Conservation (phyloP, 2,888 invertebrate species). For the Erebia palarica region DNA sequence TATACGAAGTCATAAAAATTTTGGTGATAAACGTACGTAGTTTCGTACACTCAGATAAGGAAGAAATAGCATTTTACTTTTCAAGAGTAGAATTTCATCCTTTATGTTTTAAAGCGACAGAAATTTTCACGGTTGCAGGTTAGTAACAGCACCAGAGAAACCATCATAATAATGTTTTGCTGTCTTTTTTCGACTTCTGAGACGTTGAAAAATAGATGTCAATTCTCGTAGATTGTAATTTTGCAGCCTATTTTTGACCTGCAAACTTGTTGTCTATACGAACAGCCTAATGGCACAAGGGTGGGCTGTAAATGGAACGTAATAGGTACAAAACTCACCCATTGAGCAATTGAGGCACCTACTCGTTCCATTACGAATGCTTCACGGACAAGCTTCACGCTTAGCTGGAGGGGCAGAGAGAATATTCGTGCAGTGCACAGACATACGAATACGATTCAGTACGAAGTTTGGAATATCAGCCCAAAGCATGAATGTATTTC, state of each 20-base stretch:
- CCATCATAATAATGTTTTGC: too few relatives aligned
- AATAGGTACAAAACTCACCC: background rate
- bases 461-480: background rate
- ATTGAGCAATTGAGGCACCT: slow-evolving; percentile 1
- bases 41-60: slow-evolving; percentile 9
- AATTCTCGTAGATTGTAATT: too few relatives aligned
- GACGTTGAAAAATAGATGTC: too few relatives aligned
- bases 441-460: background rate
- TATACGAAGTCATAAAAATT: slow-evolving; percentile 65
- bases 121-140: too few relatives aligned
- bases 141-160: too few relatives aligned
- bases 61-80: too few relatives aligned
- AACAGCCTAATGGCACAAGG: background rate
- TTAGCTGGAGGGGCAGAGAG: slow-evolving; percentile 4
- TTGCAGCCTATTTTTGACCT: too few relatives aligned
- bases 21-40: slow-evolving; percentile 52
- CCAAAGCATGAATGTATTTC: background rate
- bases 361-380: slow-evolving; percentile 10
- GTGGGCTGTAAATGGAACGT: background rate
- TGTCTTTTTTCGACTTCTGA: too few relatives aligned
- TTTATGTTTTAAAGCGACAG: too few relatives aligned
- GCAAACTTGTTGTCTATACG: background rate
- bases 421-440: background rate
- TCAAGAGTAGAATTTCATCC: too few relatives aligned
- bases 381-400: slow-evolving; percentile 8